Conservation (phyloP, 2,888 invertebrate species). For the Acleris literana region DNA sequence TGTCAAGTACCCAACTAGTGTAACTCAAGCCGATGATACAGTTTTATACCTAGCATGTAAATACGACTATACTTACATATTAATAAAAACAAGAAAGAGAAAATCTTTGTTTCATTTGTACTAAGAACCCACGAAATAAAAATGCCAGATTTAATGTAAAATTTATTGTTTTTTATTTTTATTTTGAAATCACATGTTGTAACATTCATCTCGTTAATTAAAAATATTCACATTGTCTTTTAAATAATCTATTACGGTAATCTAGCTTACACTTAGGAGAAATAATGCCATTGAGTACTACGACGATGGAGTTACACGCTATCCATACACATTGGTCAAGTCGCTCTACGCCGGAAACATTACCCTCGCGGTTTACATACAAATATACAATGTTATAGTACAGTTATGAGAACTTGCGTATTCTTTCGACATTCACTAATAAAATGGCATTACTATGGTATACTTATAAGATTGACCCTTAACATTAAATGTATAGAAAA, state of each 20-base stretch:
- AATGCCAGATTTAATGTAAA: slow-evolving; percentile 71
- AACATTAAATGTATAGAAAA: slow-evolving; percentile 77
- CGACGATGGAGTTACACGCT: slow-evolving; percentile 59
- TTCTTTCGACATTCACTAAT: slow-evolving; percentile 76
- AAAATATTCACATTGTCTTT: slow-evolving; percentile 87
- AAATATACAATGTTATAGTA: slow-evolving; percentile 81
- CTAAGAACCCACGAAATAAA: slow-evolving; percentile 28
- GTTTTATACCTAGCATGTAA: slow-evolving; percentile 55
- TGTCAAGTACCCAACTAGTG: not conserved
- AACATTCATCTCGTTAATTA: slow-evolving; percentile 87
- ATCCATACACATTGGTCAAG: slow-evolving; percentile 79
- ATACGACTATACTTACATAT: slow-evolving; percentile 31
- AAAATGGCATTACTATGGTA: slow-evolving; percentile 81
- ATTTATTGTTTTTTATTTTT: slow-evolving; percentile 85
- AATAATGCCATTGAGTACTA: slow-evolving; percentile 82
- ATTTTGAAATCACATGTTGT: slow-evolving; percentile 85
- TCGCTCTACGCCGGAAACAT: slow-evolving; percentile 74
- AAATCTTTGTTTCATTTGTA: slow-evolving; percentile 24
- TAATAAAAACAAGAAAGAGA: slow-evolving; percentile 36
- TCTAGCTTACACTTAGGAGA: slow-evolving; percentile 82
- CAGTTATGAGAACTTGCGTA: slow-evolving; percentile 74
- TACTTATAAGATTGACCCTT: slow-evolving; percentile 74
- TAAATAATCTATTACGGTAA: slow-evolving; percentile 85
- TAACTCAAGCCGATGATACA: slow-evolving; percentile 22
- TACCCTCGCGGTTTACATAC: slow-evolving; percentile 75